Conservation (phyloP, 2,888 invertebrate species). For the Allolobophora icterica region DNA sequence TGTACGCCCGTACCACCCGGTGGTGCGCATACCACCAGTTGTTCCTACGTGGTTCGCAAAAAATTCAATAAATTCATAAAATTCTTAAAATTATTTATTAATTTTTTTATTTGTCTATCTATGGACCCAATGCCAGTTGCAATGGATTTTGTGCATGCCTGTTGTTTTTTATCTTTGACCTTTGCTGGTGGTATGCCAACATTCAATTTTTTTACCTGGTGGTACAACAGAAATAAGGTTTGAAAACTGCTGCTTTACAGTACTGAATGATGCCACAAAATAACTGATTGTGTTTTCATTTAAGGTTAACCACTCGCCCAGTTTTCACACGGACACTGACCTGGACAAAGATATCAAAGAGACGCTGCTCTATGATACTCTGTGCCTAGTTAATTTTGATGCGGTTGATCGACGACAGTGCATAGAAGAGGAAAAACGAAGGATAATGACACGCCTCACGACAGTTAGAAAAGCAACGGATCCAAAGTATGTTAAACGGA, state of each 20-base stretch:
- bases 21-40: too few species aligned
- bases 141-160: too few species aligned
- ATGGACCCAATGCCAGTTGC: too few species aligned
- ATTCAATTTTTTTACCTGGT: too few species aligned
- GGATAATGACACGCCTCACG: constrained; percentile 63
- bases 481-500: neutral
- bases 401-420: constrained; percentile 58
- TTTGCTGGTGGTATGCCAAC: too few species aligned
- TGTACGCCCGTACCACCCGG: too few species aligned
- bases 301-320: constrained; percentile 89
- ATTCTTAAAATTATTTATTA: too few species aligned
- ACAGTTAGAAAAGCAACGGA: constrained; percentile 38
- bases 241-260: neutral
- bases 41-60: too few species aligned
- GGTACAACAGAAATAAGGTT: too few species aligned
- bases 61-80: too few species aligned
- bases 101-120: too few species aligned
- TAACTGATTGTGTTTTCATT: constrained; percentile 14
- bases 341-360: constrained; percentile 87
- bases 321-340: constrained; percentile 86
- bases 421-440: constrained; percentile 62
- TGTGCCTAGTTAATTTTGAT: constrained; percentile 64
- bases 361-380: constrained; percentile 69
- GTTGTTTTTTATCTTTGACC: neutral
- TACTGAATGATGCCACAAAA: neutral